Conservation (phyloP, 2,888 invertebrate genomes). For the Drosophila formosana region DNA sequence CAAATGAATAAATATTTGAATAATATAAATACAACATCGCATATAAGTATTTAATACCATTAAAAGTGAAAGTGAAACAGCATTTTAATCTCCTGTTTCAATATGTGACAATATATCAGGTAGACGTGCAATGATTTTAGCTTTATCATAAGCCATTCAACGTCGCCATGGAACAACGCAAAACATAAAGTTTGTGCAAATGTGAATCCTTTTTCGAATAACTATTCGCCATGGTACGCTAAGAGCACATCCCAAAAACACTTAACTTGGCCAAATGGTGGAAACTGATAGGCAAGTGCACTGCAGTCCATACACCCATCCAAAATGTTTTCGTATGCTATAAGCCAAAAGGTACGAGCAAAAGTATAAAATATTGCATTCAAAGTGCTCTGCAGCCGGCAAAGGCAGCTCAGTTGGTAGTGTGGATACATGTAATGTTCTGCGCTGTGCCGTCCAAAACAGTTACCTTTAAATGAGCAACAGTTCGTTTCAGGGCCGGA, state of each 20-base stretch:
- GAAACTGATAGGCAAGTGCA: slow-evolving; percentile 51
- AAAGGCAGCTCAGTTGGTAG: slow-evolving; percentile 9
- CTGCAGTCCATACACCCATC: slow-evolving; percentile 17
- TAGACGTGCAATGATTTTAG: not conserved
- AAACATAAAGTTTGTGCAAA: slow-evolving; percentile 28
- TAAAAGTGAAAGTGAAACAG: slow-evolving; percentile 52
- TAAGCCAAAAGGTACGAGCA: slow-evolving; percentile 34
- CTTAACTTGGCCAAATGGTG: slow-evolving; percentile 33
- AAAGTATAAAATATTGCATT: slow-evolving; percentile 59
- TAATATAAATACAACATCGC: not conserved
- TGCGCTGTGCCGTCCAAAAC: not conserved
- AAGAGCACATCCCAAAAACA: slow-evolving; percentile 24
- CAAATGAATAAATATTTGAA: not conserved
- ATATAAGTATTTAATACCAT: slow-evolving; percentile 29
- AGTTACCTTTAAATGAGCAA: slow-evolving; percentile 58
- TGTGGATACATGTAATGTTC: slow-evolving; percentile 1
- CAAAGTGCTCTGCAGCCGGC: slow-evolving; percentile 47
- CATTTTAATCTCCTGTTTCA: slow-evolving; percentile 51
- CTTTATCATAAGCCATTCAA: slow-evolving; percentile 13
- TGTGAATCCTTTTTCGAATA: slow-evolving; percentile 15
- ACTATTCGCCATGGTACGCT: slow-evolving; percentile 20
- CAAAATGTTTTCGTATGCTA: slow-evolving; percentile 61
- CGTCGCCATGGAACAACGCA: slow-evolving; percentile 18
- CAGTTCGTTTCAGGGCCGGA: slow-evolving; percentile 65
- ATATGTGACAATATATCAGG: slow-evolving; percentile 35